Percentiles rank a stretch among this genome's conserved stretches.
phyloP scores from a whole-genome alignment of 2,888 invertebrate species.

The Hydropsyche betteni region DNA sequence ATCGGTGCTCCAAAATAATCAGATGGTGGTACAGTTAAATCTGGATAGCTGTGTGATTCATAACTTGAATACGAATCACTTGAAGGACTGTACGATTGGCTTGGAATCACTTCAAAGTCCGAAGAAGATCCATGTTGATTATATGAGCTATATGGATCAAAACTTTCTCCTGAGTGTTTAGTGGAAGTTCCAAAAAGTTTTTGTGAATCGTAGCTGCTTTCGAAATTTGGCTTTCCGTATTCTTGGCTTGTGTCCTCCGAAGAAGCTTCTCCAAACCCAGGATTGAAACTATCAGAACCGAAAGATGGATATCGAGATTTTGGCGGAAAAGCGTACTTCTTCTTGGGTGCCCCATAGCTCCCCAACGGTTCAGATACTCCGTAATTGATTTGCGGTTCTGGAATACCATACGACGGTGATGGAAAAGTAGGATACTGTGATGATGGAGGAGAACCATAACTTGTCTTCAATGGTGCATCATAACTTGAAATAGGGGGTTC shows the following conservation, averaged over 20 bases:
- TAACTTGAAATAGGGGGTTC: slow-evolving; percentile 53
- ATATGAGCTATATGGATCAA: background rate
- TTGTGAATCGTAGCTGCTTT: slow-evolving; percentile 35
- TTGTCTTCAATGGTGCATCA: slow-evolving; percentile 52
- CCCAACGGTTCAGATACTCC: slow-evolving; percentile 45
- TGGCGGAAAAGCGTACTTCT: slow-evolving; percentile 40
- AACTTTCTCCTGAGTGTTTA: slow-evolving; percentile 6
- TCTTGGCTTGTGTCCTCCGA: slow-evolving; percentile 29
- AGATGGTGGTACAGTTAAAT: slow-evolving; percentile 43
- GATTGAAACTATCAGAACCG: slow-evolving; percentile 16
- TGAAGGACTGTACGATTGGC: slow-evolving; percentile 26
- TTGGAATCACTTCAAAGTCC: slow-evolving; percentile 12
- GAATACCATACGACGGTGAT: slow-evolving; percentile 37
- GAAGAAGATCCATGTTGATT: background rate
- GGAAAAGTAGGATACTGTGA: slow-evolving; percentile 52
- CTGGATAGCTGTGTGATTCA: slow-evolving; percentile 47
- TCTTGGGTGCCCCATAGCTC: slow-evolving; percentile 43
- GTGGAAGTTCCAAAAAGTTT: background rate
- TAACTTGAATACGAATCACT: slow-evolving; percentile 50
- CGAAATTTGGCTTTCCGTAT: slow-evolving; percentile 1
- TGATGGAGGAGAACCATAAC: slow-evolving; percentile 53
- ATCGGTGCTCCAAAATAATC: slow-evolving; percentile 50
- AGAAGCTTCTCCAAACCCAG: slow-evolving; percentile 26
- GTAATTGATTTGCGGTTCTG: slow-evolving; percentile 50
- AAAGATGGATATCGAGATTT: slow-evolving; percentile 27